Base-by-base conservation (phyloP, 2,113 vertebrate species). In the Odocoileus hemionus region DNA sequence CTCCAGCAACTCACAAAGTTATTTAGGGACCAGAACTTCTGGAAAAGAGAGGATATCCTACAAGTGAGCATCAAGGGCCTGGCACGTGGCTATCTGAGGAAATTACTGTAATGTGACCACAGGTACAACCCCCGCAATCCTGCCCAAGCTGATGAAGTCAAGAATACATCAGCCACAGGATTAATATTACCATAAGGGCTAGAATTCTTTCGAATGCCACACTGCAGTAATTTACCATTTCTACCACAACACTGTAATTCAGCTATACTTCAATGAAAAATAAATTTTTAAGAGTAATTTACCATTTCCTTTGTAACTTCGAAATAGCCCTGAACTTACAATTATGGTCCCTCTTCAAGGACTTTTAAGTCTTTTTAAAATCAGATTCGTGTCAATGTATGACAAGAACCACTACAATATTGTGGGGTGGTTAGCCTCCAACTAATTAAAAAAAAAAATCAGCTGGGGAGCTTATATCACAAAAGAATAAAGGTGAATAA, bases 321-420 rank as follows among this genome's bases (percentile, higher is more conserved):
- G 39, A 94, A 95, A 91, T 14, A 60, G 2, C 25, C 39, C 54
- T 88, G 28, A 94, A 91, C 36, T 43, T 78, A 85, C 14, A 86
- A 93, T 83, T 64, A 78, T 8, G 26, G 39, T 25, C 5, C 36
- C 52, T 55, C 33, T 84, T 84, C 13, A 25, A 43, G 26, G 19
- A 19, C n/a, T 92, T 84, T 26, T 39, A 52, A 91, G 67, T 94
- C 50, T 76, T 95, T n/a, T 30, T 50, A 61, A 95, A 84, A 84
- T 82, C 45, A 50, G 5, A 39, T 39, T 39, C 39, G 39, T 39
- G 39, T 39, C 39, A 39, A 39, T 39, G 39, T 39, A 39, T 39
- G 39, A 39, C 39, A 39, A 39, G 39, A 39, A 39, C 39, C 39
- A 39, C 39, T 39, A 39, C 39, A 39, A 39, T 39, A 39, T 39